Base-by-base conservation (phyloP, 1,140 invertebrate species). In the Hylaeus anthracinus region DNA sequence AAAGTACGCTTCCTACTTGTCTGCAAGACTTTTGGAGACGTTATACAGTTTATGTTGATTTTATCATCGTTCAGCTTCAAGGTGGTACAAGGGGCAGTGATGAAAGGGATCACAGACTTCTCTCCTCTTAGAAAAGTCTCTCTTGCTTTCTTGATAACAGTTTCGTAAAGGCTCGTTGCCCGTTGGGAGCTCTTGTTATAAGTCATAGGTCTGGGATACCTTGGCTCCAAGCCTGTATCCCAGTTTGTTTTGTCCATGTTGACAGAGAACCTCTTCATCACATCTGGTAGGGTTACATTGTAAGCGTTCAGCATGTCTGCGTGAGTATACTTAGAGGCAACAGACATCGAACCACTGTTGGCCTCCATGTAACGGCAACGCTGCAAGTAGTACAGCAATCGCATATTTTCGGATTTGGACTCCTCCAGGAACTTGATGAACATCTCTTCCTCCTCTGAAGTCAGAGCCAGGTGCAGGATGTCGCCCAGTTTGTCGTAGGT, bases 391-490 rank as follows among this genome's bases (percentile, higher is more conserved):
- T 94, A 93, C n/a, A 93, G 56, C 8, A 92, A 48, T 4, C 88
- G 84, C 5, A 91, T 90, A 10, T 93, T 92, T 3, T 93, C 88
- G 26, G 87, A 90, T 6, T 88, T 89, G n/a, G 90, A 86, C 4
- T 89, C 78, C 8, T 93, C 90, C 0, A 96, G 86, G 81, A 95
- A 95, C 4, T 92, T 89, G 0, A 95, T 88, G 51, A 96, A 94
- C 26, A 92, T 91, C 12, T 94, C 90, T 81, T 96, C 95, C 83
- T 96, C 95, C 41, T 93, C 89, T 0, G 89, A 70, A 39, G 92
- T 93, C 37, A 96, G 85, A 5, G 94, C 93, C 51, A 95, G 85
- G 80, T 95, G 93, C 10, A 96, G 86, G 63, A 96, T 90, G n/a
- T 94, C 91, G 8, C 93, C 89, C 5, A 96, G 89, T 86, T 93